phyloP scores from a whole-genome alignment of 2,888 invertebrate species.

The Drosophila rubida region DNA sequence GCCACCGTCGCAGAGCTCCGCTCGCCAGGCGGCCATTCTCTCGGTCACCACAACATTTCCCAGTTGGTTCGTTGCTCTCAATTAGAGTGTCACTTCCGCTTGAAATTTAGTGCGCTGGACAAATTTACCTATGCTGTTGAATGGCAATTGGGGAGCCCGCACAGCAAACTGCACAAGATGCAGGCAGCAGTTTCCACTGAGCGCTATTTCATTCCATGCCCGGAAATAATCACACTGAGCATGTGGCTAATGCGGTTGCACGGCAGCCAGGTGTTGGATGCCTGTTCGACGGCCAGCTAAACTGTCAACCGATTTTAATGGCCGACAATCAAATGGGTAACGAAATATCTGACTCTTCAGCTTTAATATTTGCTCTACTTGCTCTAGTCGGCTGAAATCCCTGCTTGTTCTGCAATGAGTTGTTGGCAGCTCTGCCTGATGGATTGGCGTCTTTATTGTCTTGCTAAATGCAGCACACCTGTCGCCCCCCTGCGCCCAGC shows the following conservation, averaged over 20 bases:
- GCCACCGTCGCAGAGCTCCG: background rate
- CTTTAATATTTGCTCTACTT: background rate
- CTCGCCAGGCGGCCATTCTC: background rate
- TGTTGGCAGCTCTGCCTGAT: background rate
- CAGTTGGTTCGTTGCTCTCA: slow-evolving; percentile 68
- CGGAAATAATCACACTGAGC: slow-evolving; percentile 23
- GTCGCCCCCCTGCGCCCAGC: background rate
- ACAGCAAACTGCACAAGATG: background rate
- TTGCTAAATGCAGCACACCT: slow-evolving; percentile 2
- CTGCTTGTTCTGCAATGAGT: background rate
- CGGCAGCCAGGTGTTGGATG: slow-evolving; percentile 7
- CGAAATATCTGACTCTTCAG: background rate
- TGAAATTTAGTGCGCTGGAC: slow-evolving; percentile 59
- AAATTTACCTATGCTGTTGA: slow-evolving; percentile 54
- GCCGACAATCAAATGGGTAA: background rate
- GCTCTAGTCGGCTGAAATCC: background rate
- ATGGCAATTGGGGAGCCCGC: slow-evolving; percentile 11
- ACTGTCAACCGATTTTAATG: too few relatives aligned
- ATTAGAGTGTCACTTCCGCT: slow-evolving; percentile 71
- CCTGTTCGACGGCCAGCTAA: too few relatives aligned
- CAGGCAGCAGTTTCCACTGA: background rate
- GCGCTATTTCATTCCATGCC: background rate
- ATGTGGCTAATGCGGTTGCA: slow-evolving; percentile 18
- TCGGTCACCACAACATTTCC: slow-evolving; percentile 40
- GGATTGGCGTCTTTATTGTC: slow-evolving; percentile 18